Evolutionary conservation across 2,888 invertebrate species (phyloP).

Genomic region (Microctonus aethiopoides): DNA sequence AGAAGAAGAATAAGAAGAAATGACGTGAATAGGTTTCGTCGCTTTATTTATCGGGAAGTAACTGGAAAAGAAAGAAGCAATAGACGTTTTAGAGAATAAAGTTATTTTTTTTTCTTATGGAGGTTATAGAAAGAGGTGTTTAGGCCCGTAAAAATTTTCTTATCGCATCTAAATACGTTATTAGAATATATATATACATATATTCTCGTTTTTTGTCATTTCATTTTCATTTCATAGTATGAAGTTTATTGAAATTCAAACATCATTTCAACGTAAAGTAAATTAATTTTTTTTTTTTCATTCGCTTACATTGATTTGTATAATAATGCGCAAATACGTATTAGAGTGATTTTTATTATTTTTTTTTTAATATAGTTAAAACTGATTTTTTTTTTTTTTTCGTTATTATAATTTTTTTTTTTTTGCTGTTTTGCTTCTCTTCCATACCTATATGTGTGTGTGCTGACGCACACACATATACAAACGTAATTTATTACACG

Average conservation of each 20-base stretch:
- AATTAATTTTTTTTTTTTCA: slow-evolving; percentile 54
- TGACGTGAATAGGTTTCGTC: not conserved
- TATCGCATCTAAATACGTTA: slow-evolving; percentile 33
- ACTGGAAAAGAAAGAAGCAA: slow-evolving; percentile 38
- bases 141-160: slow-evolving; percentile 19
- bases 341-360: slow-evolving; percentile 42
- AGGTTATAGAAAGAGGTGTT: slow-evolving; percentile 18
- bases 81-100: slow-evolving; percentile 21
- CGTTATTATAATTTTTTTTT: slow-evolving; percentile 29
- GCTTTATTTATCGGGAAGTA: slow-evolving; percentile 9
- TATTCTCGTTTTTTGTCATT: slow-evolving; percentile 24
- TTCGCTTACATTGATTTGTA: slow-evolving; percentile 64
- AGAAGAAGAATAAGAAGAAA: slow-evolving; percentile 30
- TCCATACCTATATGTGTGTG: slow-evolving; percentile 37
- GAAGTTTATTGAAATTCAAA: slow-evolving; percentile 66
- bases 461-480: slow-evolving; percentile 33
- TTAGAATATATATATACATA: slow-evolving; percentile 33
- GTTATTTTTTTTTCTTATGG: slow-evolving; percentile 14
- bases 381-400: slow-evolving; percentile 25
- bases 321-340: slow-evolving; percentile 60
- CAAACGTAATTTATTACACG: slow-evolving; percentile 30
- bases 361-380: slow-evolving; percentile 30
- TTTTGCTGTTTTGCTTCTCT: slow-evolving; percentile 40
- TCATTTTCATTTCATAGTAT: slow-evolving; percentile 67
- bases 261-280: slow-evolving; percentile 60